Evolutionary conservation across 2,888 invertebrate genomes (phyloP).

Genomic region (Patella caerulea): DNA sequence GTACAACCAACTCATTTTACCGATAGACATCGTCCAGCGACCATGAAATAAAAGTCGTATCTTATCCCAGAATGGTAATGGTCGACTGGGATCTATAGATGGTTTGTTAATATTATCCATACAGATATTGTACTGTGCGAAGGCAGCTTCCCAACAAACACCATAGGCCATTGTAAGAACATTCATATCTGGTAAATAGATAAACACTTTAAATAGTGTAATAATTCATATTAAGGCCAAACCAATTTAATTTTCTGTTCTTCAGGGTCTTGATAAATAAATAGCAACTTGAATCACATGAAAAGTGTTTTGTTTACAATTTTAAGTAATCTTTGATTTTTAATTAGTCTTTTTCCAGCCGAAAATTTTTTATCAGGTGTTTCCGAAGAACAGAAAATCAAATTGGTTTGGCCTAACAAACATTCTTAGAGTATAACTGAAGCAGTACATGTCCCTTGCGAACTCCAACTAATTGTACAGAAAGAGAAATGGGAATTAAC

Average conservation of each 20-base stretch:
- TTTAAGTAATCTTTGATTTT: not conserved
- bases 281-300: no score
- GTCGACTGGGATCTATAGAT: conserved; percentile 86
- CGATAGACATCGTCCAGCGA: conserved; percentile 87
- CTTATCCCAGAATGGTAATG: conserved; percentile 98
- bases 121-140: conserved; percentile 89
- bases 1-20: conserved; percentile 89
- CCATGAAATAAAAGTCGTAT: conserved; percentile 93
- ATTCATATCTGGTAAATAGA: conserved; percentile 78
- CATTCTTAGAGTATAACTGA: not conserved
- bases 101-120: conserved; percentile 79
- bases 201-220: not conserved
- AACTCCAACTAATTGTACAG: no score
- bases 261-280: no score
- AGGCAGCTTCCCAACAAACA: conserved; percentile 98
- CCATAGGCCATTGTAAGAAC: conserved; percentile 95
- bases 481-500: no score
- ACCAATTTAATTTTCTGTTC: no score
- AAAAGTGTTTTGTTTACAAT: not conserved
- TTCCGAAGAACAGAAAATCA: no score
- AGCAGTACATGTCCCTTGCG: no score
- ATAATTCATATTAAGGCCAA: not conserved
- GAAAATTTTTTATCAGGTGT: no score
- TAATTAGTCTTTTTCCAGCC: not conserved
- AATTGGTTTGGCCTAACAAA: not conserved